Evolutionary conservation across 2,113 vertebrate genomes (phyloP), one percentile per base, ranked within the genome.

Genomic region (Hypomesus transpacificus): DNA sequence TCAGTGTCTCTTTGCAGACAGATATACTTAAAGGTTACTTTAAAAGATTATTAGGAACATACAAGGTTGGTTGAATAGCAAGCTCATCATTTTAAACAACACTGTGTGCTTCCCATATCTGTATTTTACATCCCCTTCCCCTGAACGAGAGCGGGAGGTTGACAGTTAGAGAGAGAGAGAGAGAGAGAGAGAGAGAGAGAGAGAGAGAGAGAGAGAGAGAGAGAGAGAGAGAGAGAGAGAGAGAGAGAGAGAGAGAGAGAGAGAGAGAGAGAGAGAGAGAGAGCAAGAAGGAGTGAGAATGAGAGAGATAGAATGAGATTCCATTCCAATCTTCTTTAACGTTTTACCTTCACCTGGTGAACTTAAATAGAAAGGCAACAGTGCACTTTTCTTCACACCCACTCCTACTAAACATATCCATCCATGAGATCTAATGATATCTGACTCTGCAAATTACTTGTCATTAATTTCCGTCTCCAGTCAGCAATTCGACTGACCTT

Each of bases 401-500:
- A 69, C 24, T 68, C 69, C 71, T 82, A 71, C n/a, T 51, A 68
- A 80, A 76, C 68, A 71, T 68, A 68, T 67, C 51, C 46, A 34
- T 82, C 17, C 17, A 59, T 74, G 63, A 71, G 66, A 83, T 86
- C 81, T 80, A 78, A 78, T 69, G 68, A 85, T 79, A 81, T 82
- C 72, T 80, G 81, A 75, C 77, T 68, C 68, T 70, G 67, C 69
- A 87, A 87, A 82, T 85, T 71, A 81, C 80, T 79, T 77, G 78
- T 82, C 79, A 87, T 86, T 89, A 82, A 85, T 87, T 84, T 75
- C 70, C 84, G 74, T 79, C 71, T 80, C 56, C 73, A 80, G 81
- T 87, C 84, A 87, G 82, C 84, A 82, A 73, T 86, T 75, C 68
- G 65, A 83, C 74, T 73, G 80, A 84, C 81, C 83, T 87, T 87